Conservation (phyloP, 1,140 invertebrate species). For the Meloidogyne floridensis region DNA sequence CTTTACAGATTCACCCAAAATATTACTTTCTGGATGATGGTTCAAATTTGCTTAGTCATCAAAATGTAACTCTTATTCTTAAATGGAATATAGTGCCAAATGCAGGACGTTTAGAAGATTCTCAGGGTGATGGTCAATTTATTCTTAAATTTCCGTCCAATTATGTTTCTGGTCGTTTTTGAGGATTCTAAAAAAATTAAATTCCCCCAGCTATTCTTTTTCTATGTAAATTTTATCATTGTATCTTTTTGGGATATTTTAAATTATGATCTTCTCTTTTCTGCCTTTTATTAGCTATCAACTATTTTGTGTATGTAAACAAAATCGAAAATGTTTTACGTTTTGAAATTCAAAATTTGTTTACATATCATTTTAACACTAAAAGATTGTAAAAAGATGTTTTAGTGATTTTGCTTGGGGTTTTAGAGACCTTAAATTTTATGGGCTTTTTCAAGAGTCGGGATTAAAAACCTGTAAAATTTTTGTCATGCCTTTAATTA, state of each 20-base stretch:
- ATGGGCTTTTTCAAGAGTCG: too few species aligned
- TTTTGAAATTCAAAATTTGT: too few species aligned
- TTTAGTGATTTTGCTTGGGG: too few species aligned
- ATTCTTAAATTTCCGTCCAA: slow-evolving; percentile 54
- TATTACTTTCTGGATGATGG: slow-evolving; percentile 99
- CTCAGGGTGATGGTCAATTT: slow-evolving; percentile 45
- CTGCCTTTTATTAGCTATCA: background rate
- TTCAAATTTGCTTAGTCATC: slow-evolving; percentile 75
- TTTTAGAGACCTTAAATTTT: too few species aligned
- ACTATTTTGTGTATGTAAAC: background rate
- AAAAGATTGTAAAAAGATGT: too few species aligned
- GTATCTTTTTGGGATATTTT: background rate
- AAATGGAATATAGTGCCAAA: slow-evolving; percentile 97
- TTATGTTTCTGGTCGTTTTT: slow-evolving; percentile 46
- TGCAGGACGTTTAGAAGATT: slow-evolving; percentile 73
- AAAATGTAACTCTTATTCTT: slow-evolving; percentile 57
- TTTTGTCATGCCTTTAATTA: slow-evolving; percentile 10
- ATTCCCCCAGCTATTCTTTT: background rate
- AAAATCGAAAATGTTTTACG: background rate
- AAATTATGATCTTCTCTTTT: background rate
- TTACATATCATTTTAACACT: too few species aligned
- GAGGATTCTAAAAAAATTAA: background rate
- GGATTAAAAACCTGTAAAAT: background rate
- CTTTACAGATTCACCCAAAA: slow-evolving; percentile 73
- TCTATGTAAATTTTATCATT: background rate